Evolutionary conservation across 2,797 vertebrate genomes (phyloP).

Genomic region (Manis javanica): DNA sequence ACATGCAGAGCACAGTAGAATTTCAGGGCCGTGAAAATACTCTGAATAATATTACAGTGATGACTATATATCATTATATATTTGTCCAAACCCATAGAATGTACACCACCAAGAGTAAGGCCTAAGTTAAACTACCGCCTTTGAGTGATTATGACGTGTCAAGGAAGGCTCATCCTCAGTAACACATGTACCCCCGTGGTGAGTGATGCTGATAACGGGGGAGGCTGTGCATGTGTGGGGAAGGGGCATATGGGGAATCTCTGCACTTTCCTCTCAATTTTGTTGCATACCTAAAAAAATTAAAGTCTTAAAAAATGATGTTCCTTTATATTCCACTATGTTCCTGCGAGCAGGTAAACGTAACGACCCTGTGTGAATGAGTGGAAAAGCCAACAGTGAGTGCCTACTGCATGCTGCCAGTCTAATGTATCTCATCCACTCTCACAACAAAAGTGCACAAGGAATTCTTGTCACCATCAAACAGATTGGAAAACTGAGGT

Average conservation of each 20-base stretch:
- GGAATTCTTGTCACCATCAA: not conserved
- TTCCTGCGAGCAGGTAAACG: not conserved
- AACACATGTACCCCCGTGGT: not conserved
- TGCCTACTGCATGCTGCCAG: too few species aligned
- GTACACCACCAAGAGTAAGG: not conserved
- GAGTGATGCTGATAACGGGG: not conserved
- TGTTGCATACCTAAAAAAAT: not conserved
- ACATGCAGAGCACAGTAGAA: not conserved
- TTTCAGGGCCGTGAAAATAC: not conserved
- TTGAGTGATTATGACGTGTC: not conserved
- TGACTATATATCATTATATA: not conserved
- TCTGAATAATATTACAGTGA: not conserved
- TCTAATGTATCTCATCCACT: not conserved
- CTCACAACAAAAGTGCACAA: not conserved
- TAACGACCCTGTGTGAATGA: not conserved
- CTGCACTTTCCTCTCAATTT: not conserved
- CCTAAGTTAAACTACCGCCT: not conserved
- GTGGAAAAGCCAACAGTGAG: not conserved
- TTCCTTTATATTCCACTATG: not conserved
- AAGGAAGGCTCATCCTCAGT: not conserved
- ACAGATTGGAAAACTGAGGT: not conserved
- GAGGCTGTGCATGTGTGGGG: too few species aligned
- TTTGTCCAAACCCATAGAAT: not conserved
- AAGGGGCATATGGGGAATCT: not conserved
- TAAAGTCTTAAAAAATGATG: not conserved